Percentiles rank a stretch among this genome's conserved stretches.
Evolutionary conservation across 2,113 vertebrate species (phyloP).

Genomic region (Oryzias celebensis): DNA sequence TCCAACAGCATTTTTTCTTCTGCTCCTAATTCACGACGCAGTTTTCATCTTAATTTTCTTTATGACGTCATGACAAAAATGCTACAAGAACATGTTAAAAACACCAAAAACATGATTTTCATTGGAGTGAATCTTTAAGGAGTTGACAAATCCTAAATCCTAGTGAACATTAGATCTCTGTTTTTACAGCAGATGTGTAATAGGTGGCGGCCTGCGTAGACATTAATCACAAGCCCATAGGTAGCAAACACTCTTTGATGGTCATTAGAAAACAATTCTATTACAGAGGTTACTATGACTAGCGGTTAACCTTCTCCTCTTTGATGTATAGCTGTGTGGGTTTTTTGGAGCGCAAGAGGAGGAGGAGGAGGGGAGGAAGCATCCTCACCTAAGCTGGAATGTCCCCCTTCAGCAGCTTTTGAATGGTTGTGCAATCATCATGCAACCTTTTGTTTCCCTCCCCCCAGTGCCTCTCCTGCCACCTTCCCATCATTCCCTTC

Average conservation of each 20-base stretch:
- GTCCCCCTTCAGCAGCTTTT: conserved; percentile 63
- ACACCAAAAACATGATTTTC: too few relatives aligned
- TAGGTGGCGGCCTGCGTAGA: conserved; percentile 32
- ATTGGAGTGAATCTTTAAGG: neutral
- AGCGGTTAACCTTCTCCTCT: conserved; percentile 73
- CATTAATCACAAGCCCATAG: conserved; percentile 64
- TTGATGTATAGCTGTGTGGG: conserved; percentile 57
- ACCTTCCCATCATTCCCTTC: conserved; percentile 32
- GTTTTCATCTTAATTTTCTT: too few relatives aligned
- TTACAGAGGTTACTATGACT: conserved; percentile 72
- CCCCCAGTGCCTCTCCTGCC: conserved; percentile 40
- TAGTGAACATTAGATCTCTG: conserved; percentile 38
- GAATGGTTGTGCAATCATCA: conserved; percentile 71
- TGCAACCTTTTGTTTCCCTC: conserved; percentile 75
- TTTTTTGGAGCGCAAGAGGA: conserved; percentile 26
- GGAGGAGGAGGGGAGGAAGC: conserved; percentile 22
- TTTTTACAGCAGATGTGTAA: conserved; percentile 26
- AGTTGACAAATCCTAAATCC: conserved; percentile 8
- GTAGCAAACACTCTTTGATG: conserved; percentile 71
- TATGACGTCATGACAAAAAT: too few relatives aligned
- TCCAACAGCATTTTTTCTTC: too few relatives aligned
- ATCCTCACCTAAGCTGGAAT: conserved; percentile 65
- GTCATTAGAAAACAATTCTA: conserved; percentile 74
- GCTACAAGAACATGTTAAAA: too few relatives aligned
- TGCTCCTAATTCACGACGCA: too few relatives aligned